Percentiles rank a stretch among this genome's conserved stretches.
phyloP scores from a whole-genome alignment of 1,140 invertebrate genomes.

The Homalodisca vitripennis region DNA sequence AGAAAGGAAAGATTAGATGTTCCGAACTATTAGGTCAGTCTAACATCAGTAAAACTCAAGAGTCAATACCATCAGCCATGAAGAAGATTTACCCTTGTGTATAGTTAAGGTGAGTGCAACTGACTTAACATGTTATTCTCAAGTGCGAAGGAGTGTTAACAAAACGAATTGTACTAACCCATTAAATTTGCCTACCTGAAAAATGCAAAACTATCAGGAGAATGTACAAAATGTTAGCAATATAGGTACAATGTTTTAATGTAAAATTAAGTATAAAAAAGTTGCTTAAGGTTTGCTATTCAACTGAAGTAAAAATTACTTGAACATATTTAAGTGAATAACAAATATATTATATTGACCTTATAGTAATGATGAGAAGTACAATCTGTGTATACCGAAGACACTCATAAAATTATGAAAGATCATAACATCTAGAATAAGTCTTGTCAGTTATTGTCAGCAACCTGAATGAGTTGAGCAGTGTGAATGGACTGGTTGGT shows the following conservation, averaged over 20 bases:
- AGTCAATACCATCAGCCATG: constrained; percentile 72
- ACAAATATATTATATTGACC: no score
- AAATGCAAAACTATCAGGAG: no score
- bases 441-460: no score
- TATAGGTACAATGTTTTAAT: background rate
- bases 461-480: no score
- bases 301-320: no score
- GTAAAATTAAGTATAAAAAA: background rate
- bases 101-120: constrained; percentile 9
- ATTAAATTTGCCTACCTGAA: background rate
- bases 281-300: background rate
- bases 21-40: constrained; percentile 73
- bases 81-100: constrained; percentile 51
- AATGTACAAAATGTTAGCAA: no score
- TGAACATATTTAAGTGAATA: no score
- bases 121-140: background rate
- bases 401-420: no score
- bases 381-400: no score
- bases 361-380: no score
- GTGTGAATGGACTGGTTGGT: no score
- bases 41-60: constrained; percentile 72
- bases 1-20: constrained; percentile 67
- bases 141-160: background rate
- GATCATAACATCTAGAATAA: no score
- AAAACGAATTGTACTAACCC: background rate